Conservation (phyloP, 2,888 invertebrate genomes). For the Orchesella flavescens region DNA sequence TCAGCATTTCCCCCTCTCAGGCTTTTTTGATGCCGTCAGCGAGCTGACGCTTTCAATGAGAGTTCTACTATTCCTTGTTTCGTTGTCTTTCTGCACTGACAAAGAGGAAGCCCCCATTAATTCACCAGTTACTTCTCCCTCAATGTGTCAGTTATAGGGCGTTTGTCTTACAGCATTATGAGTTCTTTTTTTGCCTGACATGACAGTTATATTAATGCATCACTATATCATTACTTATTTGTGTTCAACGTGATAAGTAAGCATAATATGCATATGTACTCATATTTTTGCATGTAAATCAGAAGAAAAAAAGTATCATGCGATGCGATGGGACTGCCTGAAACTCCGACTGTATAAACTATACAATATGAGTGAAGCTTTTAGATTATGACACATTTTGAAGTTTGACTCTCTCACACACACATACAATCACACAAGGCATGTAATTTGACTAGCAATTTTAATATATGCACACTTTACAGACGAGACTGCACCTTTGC, state of each 20-base stretch:
- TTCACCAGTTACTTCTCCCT: background rate
- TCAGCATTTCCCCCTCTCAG: background rate
- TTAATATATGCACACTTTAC: too few species aligned
- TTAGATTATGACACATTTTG: too few species aligned
- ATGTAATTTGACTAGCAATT: too few species aligned
- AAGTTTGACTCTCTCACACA: too few species aligned
- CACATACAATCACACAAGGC: too few species aligned
- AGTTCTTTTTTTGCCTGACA: slow-evolving; percentile 2
- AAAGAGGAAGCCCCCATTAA: slow-evolving; percentile 36
- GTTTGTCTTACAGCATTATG: slow-evolving; percentile 35
- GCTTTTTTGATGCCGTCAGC: background rate
- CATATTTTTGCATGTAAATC: too few species aligned
- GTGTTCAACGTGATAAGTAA: background rate
- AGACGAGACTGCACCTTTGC: background rate
- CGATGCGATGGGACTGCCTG: too few species aligned
- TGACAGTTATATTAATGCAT: slow-evolving; percentile 54
- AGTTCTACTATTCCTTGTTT: background rate
- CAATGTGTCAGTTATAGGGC: slow-evolving; percentile 33
- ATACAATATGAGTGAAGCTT: too few species aligned
- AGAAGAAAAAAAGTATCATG: background rate
- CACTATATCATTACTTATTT: slow-evolving; percentile 22
- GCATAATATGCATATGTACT: slow-evolving; percentile 6
- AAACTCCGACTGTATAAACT: too few species aligned
- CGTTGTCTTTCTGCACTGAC: slow-evolving; percentile 25
- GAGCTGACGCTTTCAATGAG: background rate